These are phyloP conservation scores for Nowickia ferox DNA, from an alignment of 2,888 invertebrate genomes.

Conservation along the genomic window DNA sequence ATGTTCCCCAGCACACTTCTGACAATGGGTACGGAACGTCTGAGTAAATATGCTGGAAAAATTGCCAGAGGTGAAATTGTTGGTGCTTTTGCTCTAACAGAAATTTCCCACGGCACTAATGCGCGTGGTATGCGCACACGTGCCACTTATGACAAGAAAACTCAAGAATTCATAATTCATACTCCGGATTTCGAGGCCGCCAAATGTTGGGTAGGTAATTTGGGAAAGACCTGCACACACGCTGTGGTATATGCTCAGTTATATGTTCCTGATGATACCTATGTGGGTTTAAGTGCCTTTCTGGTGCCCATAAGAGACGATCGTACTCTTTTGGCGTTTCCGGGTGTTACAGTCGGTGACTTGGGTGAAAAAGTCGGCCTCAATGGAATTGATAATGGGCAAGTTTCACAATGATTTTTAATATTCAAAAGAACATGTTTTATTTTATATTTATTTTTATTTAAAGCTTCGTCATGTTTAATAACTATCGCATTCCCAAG, in stretches of 20 bases:
- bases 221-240: slow-evolving; percentile 92
- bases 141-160: slow-evolving; percentile 90
- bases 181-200: slow-evolving; percentile 91
- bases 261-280: slow-evolving; percentile 89
- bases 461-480: slow-evolving; percentile 88
- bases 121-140: slow-evolving; percentile 93
- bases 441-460: background rate
- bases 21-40: slow-evolving; percentile 87
- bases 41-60: slow-evolving; percentile 84
- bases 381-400: slow-evolving; percentile 98
- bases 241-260: slow-evolving; percentile 95
- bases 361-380: slow-evolving; percentile 96
- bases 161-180: slow-evolving; percentile 89
- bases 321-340: slow-evolving; percentile 87
- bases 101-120: slow-evolving; percentile 95
- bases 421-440: background rate
- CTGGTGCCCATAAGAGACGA: slow-evolving; percentile 93
- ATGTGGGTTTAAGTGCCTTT: slow-evolving; percentile 94
- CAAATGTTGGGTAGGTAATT: slow-evolving; percentile 89
- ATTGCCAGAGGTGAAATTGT: slow-evolving; percentile 83
- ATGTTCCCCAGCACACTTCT: slow-evolving; percentile 87
- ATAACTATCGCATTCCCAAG: slow-evolving; percentile 91
- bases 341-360: slow-evolving; percentile 94
- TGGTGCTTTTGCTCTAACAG: slow-evolving; percentile 93
- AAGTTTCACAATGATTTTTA: slow-evolving; percentile 42